Evolutionary conservation across 2,797 vertebrate genomes (phyloP), one percentile per base, ranked within the genome.

Genomic region (Myripristis jacobus): DNA sequence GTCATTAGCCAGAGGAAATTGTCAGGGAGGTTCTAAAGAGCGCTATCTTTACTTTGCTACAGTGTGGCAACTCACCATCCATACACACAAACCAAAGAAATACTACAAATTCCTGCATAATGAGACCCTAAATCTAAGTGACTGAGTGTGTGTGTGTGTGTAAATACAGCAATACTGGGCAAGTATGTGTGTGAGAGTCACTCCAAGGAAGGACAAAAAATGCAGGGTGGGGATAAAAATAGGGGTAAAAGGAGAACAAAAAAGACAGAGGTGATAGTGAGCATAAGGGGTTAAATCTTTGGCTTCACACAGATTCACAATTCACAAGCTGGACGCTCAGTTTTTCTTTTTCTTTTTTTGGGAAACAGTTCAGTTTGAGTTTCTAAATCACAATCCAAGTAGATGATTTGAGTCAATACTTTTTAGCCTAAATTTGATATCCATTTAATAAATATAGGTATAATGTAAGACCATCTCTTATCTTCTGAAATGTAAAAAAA

Each of bases 31-130:
- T 80, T 87, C 87, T 90, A 90, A 93, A 90, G 83, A 89, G 83
- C 24, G 2, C 70, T 67, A 80, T 87, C 88, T 93, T 91, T 88
- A 77, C 90, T 87, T 84, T 88, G 77, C 81, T 88, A 56, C 72
- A 85, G 70, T 73, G 67, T 94, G 94, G 94, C 95, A 96, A 85
- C 94, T 94, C 95, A 93, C 91, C 92, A 94, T 93, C 94, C 94
- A 93, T 94, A 85, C 85, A 89, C 78, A 95, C 95, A 94, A 95
- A 94, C 95, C 94, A 95, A 93, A 96, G 95, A 96, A 96, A 95
- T 97, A 92, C 95, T 95, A 92, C 94, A 94, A 94, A 98, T 98
- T 98, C 96, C 96, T 96, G 96, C 94, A 93, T 96, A 98, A 97
- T 96, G 81, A 84, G 70, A 56, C 76, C 75, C 80, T 87, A 74